A percentile compares a stretch with the other conserved stretches of the same genome.
phyloP scores from a whole-genome alignment of 2,113 vertebrate species.

The Lasiurus borealis region DNA sequence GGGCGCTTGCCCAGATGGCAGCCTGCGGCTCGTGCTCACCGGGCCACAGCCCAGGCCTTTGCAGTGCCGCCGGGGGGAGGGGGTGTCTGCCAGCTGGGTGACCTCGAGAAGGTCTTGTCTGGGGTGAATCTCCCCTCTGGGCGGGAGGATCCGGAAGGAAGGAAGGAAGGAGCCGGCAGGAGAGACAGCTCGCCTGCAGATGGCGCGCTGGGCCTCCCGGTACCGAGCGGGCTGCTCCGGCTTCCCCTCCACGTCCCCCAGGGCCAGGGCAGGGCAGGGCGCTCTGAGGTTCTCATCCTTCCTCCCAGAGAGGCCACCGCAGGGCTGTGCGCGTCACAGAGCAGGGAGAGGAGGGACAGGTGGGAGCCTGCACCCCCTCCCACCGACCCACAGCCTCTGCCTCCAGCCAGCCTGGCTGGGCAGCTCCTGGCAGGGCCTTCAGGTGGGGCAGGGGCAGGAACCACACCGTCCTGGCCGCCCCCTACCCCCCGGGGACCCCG shows the following conservation, averaged over 20 bases:
- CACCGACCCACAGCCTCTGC: background rate
- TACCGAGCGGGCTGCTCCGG: accelerated
- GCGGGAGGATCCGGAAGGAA: background rate
- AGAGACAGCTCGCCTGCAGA: slow-evolving; percentile 58
- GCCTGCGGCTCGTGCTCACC: background rate
- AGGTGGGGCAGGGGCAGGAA: accelerated
- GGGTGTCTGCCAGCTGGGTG: background rate
- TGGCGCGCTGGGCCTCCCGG: slow-evolving; percentile 48
- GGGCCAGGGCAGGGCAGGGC: background rate
- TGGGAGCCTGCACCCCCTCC: background rate
- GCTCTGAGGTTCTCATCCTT: background rate
- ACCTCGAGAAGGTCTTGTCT: background rate
- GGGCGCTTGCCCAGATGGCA: too few relatives aligned
- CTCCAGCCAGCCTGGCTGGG: background rate
- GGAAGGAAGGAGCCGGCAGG: accelerated
- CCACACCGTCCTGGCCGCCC: background rate
- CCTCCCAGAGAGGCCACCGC: background rate
- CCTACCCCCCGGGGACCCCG: too few relatives aligned
- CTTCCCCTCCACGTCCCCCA: accelerated
- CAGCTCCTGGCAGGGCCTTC: background rate
- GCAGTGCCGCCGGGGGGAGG: background rate
- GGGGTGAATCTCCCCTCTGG: accelerated
- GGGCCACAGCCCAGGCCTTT: background rate
- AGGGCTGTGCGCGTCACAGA: background rate
- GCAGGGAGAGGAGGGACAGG: background rate